Evolutionary conservation across 2,888 invertebrate species (phyloP), one percentile per base, ranked within the genome.

Genomic region (Acleris cristana): DNA sequence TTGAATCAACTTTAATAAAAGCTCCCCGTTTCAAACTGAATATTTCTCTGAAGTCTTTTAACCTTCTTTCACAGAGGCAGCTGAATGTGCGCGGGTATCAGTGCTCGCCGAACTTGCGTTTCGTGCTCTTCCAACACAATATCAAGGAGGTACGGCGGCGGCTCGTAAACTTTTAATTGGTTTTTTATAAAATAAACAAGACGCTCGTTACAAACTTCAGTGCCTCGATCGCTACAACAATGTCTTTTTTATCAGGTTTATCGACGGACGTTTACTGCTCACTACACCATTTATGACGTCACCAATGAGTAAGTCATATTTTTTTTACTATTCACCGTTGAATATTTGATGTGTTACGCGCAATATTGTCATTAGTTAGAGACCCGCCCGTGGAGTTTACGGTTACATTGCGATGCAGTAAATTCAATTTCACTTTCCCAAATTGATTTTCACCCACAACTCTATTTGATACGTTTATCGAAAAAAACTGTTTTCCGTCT

Each of bases 201-300:
- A 58, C 68, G 52, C 61, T 74, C 73, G 71, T 76, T 79, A 73
- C 61, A 61, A 75, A 78, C 71, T 79, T 72, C 66, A 63, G 49
- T 72, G 69, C 61, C 70, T 73, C 30, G 57, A 68, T 64, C 21
- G 19, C 44, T 65, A 72, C 78, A 74, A 72, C 55, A 76, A 76
- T 62, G 18, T 62, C 52, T 62, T 76, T 76, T 82, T 83, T 95
- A 94, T 54, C 94, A 97, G 97, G 96, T 97, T 87, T 97, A 96
- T 92, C 95, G 96, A 88, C 95, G 96, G 93, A 96, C 97, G 74
- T 96, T 96, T 93, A 96, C 96, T 81, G 97, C 97, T 79, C 96
- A 96, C 90, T 97, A 97, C 93, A 97, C 97, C 78, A 96, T 97
- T 88, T 97, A 97, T 93, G 97, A 97, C 94, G 97, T 97, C 89